Base-by-base conservation (phyloP, 2,888 invertebrate genomes). In the Drosophila recens region DNA sequence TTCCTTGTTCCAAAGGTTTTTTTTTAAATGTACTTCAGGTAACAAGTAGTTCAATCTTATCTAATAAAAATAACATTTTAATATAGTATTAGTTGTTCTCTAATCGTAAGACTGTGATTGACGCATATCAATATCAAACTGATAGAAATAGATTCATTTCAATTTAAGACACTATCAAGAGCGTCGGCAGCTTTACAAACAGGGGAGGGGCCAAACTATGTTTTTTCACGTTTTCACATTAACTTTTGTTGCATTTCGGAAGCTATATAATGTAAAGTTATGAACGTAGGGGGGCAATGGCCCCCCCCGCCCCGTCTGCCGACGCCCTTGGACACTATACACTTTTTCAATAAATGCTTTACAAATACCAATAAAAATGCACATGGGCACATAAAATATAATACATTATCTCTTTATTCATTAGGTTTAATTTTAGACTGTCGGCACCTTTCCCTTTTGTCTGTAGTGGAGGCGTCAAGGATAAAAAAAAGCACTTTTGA, bases 401-500 rank as follows among this genome's bases (percentile, higher is more conserved):
- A 43, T 34, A 43, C 43, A 57, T 57, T 43, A 56, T 34, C 15
- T 56, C 13, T 38, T 72, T 46, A 57, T 38, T 56, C 17, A 46
- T 45, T 61, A 54, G 45, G n/a, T 13, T 34, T 13, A 10, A 34
- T 46, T 71, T 54, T 20, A 42, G 4, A 40, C 9, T 23, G 23
- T 33, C 45, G 42, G 33, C 42, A 40, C 54, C 75, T 67, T 74
- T 72, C 61, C 15, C 61, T 72, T 78, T 62, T 72, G 17, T 17
- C 1, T 17, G 17, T 17, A 17, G 17, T 17, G 17, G 17, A 17
- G 17, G 17, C 17, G 17, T 17, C 17, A 17, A 17, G 17, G 17
- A 17, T 17, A 17, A 17, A 17, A n/a, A n/a, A 17, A 17, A 17
- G 17, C 17, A 17, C 17, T 17, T 17, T 17, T 17, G 17, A 17